Conservation (phyloP, 2,888 invertebrate genomes). For the Mythimna impura region DNA sequence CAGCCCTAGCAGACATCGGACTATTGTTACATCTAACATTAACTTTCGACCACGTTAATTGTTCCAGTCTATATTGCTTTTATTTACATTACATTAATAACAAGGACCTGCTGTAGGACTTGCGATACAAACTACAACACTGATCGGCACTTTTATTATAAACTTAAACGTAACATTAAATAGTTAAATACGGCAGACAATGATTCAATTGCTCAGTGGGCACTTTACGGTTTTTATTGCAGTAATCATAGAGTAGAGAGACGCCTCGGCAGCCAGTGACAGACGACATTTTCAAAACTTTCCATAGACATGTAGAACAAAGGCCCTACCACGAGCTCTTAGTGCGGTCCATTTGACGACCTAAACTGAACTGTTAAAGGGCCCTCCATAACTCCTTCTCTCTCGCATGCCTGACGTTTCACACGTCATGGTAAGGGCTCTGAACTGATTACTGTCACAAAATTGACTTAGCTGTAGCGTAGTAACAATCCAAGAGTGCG, state of each 20-base stretch:
- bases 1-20: background rate
- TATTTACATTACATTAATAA: conserved; percentile 54
- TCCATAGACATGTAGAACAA: background rate
- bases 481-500: background rate
- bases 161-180: conserved; percentile 52
- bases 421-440: no score
- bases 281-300: background rate
- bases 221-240: conserved; percentile 52
- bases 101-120: conserved; percentile 40
- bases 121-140: conserved; percentile 52
- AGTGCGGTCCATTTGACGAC: no score
- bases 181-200: conserved; percentile 51
- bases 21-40: conserved; percentile 40
- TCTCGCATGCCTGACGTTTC: no score
- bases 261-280: background rate
- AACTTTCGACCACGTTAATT: conserved; percentile 43
- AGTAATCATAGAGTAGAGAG: background rate
- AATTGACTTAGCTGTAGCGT: background rate
- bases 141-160: conserved; percentile 53
- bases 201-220: conserved; percentile 56
- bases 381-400: no score
- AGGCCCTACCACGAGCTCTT: no score
- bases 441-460: background rate
- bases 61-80: conserved; percentile 65
- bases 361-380: no score